Base-by-base conservation (phyloP, 2,113 vertebrate genomes). In the Heliornis fulica region DNA sequence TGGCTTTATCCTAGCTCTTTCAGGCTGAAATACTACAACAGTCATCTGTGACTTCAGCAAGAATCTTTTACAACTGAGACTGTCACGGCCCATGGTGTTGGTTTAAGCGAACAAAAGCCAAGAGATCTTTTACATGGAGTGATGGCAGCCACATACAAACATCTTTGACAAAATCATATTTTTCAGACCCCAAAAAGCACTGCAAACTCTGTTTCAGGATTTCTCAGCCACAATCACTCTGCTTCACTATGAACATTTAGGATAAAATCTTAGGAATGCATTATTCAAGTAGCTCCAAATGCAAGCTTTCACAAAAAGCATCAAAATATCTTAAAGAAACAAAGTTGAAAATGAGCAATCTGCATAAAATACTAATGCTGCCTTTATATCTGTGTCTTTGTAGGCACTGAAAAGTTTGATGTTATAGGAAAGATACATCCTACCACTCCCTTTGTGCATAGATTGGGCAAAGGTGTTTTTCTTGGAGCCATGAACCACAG, bases 381-480 rank as follows among this genome's bases (percentile, higher is more conserved):
- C 51, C 61, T 93, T 89, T 95, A 64, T 61, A 78, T 48, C 77
- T 74, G 71, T 93, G 69, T 65, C 60, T 64, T 81, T 80, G 53
- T 56, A 86, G 51, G 36, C 41, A 68, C n/a, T 68, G 84, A 89
- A 91, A 96, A 90, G 70, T 76, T 77, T 89, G 86, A 93, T 95
- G 65, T 93, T 95, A 94, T 71, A 95, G 66, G 92, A 87, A 97
- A 97, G 97, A 94, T 93, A 96, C 64, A 97, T 96, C 97, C 95
- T 97, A 96, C 80, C 87, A 97, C 91, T 95, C 94, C 94, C 84
- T 96, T 86, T 96, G 83, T 97, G 84, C 94, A 90, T 69, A 93
- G 98, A 97, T 94, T 86, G 90, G 91, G 97, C 96, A 97, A 94
- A 95, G 19, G n/a, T 97, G 97, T 97, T 98, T 96, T 96, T 98